phyloP scores from a whole-genome alignment of 2,797 vertebrate genomes.

The Acipenser oxyrinchus region DNA sequence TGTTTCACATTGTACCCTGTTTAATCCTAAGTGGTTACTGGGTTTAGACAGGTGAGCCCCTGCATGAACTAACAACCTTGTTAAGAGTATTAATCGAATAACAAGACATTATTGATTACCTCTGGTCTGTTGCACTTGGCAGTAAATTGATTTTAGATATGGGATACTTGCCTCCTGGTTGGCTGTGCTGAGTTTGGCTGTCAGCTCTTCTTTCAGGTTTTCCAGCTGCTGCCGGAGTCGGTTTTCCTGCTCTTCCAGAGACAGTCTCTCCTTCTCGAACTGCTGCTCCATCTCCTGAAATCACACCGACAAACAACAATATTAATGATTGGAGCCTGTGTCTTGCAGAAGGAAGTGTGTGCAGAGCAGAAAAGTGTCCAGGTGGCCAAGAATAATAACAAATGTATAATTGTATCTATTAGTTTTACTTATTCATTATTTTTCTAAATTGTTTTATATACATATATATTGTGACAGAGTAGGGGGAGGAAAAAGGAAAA shows the following conservation, averaged over 20 bases:
- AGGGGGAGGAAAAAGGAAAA: too few species aligned
- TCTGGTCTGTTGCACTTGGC: not conserved
- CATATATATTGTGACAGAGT: too few species aligned
- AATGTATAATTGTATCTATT: too few species aligned
- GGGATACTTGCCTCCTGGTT: constrained; percentile 71
- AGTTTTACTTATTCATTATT: too few species aligned
- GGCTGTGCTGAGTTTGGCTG: constrained; percentile 71
- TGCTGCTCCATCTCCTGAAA: constrained; percentile 86
- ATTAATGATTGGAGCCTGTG: too few species aligned
- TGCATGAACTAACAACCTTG: constrained; percentile 2
- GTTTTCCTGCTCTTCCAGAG: constrained; percentile 82
- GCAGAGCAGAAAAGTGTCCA: too few species aligned
- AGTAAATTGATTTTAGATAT: constrained; percentile 17
- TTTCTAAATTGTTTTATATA: too few species aligned
- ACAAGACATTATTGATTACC: constrained; percentile 13
- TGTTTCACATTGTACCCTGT: not conserved
- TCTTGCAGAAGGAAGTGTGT: too few species aligned
- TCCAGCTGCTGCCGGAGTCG: constrained; percentile 80
- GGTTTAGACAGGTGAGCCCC: not conserved
- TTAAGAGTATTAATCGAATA: constrained; percentile 10
- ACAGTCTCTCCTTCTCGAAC: constrained; percentile 76
- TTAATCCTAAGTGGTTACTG: too few species aligned
- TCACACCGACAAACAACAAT: not conserved
- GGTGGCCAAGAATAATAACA: too few species aligned
- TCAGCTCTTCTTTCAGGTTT: constrained; percentile 75